Base-by-base conservation (phyloP, 2,113 vertebrate species). In the Oreochromis aureus region DNA sequence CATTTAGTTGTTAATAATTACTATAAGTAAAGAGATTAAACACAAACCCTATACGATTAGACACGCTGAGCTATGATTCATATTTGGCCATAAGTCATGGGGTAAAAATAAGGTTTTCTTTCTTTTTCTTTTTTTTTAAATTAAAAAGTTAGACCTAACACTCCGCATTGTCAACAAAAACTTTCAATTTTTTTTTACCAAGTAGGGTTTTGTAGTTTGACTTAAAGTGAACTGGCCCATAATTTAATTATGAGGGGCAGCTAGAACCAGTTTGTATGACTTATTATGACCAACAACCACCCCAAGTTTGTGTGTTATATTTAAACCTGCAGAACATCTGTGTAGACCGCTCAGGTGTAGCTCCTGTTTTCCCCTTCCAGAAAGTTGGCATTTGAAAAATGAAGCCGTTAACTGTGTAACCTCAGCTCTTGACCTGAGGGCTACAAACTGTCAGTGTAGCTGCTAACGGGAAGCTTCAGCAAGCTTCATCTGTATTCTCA, bases 71-170 rank as follows among this genome's bases (percentile, higher is more conserved):
- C 66, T 46, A 24, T 6, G 39, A 24, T 71, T 44, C 39, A 44
- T 24, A 41, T 69, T 13, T 41, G n/a, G 11, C 19, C n/a, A 5
- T 9, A 39, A 15, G 39, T 46, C 39, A 27, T 10, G 1, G 13
- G 3, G 22, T 27, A 27, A 44, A 46, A 73, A 46, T 46, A 73
- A 44, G 56, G 24, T 58, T 58, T 30, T 58, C 0, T 7, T 30
- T 15, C 7, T 44, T 1, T 10, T 5, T 16, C 1, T 39, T 2
- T 19, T 9, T 66, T 10, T n/a, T n/a, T 3, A 5, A 36, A n/a
- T 66, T 39, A 71, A 41, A 41, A 69, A 71, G 11, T 44, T 22
- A 39, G 3, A 7, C 12, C 9, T n/a, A n/a, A 71, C 7, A 44
- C 15, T 73, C 19, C 22, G 22, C 22, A 7, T 27, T 46, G 44